Evolutionary conservation across 2,888 invertebrate species (phyloP).

Genomic region (Temnothorax rugatulus): DNA sequence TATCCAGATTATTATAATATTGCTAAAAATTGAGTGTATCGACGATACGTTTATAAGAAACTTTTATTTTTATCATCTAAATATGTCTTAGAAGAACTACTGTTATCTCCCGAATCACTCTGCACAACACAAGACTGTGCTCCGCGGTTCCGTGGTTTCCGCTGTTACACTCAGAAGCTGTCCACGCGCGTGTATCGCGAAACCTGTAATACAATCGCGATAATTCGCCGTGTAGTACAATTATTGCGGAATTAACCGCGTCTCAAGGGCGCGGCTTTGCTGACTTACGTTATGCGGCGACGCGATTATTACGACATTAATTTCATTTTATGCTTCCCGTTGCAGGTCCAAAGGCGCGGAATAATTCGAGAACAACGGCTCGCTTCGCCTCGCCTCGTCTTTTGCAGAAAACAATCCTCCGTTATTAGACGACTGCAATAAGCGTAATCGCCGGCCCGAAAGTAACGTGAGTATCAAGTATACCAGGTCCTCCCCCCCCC

Average conservation of each 20-base stretch:
- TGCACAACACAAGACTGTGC: not conserved
- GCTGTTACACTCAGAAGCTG: not conserved
- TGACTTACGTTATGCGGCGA: constrained; percentile 64
- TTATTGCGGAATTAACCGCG: constrained; percentile 72
- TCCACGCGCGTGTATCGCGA: constrained; percentile 16
- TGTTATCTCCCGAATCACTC: not conserved
- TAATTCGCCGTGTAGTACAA: constrained; percentile 75
- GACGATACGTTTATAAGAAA: not conserved
- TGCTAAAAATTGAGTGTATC: not conserved
- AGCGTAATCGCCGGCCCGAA: constrained; percentile 59
- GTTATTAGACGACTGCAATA: constrained; percentile 72
- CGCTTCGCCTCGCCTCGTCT: constrained; percentile 47
- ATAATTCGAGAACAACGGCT: constrained; percentile 73
- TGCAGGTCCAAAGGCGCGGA: constrained; percentile 73
- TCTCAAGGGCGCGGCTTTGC: constrained; percentile 58
- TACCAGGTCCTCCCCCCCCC: not conserved
- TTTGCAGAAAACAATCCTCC: constrained; percentile 65
- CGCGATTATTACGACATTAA: constrained; percentile 76
- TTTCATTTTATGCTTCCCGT: constrained; percentile 75
- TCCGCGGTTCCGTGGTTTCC: not conserved
- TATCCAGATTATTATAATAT: not conserved
- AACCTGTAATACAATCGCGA: constrained; percentile 66
- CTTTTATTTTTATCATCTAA: not conserved
- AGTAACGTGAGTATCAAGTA: constrained; percentile 47
- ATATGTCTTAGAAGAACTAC: not conserved